These are phyloP conservation scores for Helleia helle DNA, from an alignment of 2,888 invertebrate genomes.

Conservation along the genomic window DNA sequence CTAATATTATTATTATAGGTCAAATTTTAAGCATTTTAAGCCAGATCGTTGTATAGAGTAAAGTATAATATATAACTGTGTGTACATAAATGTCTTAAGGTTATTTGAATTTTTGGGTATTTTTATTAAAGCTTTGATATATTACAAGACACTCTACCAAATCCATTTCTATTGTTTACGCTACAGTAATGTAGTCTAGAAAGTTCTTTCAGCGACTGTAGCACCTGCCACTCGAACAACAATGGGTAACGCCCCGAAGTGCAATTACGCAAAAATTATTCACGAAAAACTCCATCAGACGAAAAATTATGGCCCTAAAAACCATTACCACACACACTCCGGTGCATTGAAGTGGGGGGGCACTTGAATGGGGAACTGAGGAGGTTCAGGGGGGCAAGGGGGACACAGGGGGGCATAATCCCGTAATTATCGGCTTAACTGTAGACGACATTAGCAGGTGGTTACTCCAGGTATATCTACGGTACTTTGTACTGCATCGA, in stretches of 20 bases:
- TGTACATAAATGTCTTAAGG: no score
- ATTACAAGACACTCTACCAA: no score
- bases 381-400: constrained; percentile 33
- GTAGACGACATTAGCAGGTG: constrained; percentile 67
- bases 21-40: no score
- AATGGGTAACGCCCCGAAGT: constrained; percentile 26
- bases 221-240: constrained; percentile 21
- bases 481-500: constrained; percentile 40
- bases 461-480: constrained; percentile 24
- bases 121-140: no score
- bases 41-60: no score
- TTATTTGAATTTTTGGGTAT: no score
- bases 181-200: no score
- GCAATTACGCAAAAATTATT: constrained; percentile 47
- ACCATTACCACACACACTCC: constrained; percentile 61
- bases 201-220: constrained; percentile 20
- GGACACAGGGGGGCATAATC: constrained; percentile 48
- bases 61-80: no score
- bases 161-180: no score
- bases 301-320: constrained; percentile 63
- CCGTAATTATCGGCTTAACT: constrained; percentile 71
- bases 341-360: constrained; percentile 57
- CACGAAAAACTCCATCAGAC: constrained; percentile 48
- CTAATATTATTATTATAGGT: no score
- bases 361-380: constrained; percentile 43